These are phyloP conservation scores for Bellardia pandia DNA, from an alignment of 2,888 invertebrate genomes.

Conservation along the genomic window DNA sequence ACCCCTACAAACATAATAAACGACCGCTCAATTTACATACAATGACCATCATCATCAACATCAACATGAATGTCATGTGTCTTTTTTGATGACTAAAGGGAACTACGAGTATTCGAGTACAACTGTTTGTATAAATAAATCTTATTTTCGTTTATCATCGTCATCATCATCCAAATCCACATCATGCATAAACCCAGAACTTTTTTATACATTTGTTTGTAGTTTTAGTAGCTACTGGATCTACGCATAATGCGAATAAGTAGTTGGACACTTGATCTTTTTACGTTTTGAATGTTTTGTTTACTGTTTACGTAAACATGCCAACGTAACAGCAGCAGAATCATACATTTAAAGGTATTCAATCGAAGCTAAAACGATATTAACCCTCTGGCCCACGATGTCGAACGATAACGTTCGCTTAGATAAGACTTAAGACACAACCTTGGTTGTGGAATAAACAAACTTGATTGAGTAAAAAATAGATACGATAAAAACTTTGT, in stretches of 20 bases:
- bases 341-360: constrained; percentile 71
- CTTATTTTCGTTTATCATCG: constrained; percentile 60
- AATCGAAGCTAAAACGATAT: not conserved
- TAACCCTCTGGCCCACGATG: too few relatives aligned
- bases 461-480: too few relatives aligned
- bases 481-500: too few relatives aligned
- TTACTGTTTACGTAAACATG: constrained; percentile 69
- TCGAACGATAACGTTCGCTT: too few relatives aligned
- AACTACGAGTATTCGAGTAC: constrained; percentile 60
- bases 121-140: constrained; percentile 63
- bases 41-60: constrained; percentile 80
- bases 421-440: too few relatives aligned
- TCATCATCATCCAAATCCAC: constrained; percentile 27
- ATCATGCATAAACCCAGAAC: constrained; percentile 51
- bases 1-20: constrained; percentile 72
- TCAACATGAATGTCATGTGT: constrained; percentile 74
- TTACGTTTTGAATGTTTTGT: constrained; percentile 77
- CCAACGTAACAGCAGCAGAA: constrained; percentile 51
- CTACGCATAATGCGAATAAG: constrained; percentile 73
- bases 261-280: constrained; percentile 77
- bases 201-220: constrained; percentile 24
- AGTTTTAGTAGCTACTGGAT: constrained; percentile 69
- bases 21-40: constrained; percentile 82
- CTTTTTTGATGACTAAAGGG: constrained; percentile 71
- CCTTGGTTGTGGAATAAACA: too few relatives aligned